Base-by-base conservation (phyloP, 2,888 invertebrate species). In the Drosophila rubida region DNA sequence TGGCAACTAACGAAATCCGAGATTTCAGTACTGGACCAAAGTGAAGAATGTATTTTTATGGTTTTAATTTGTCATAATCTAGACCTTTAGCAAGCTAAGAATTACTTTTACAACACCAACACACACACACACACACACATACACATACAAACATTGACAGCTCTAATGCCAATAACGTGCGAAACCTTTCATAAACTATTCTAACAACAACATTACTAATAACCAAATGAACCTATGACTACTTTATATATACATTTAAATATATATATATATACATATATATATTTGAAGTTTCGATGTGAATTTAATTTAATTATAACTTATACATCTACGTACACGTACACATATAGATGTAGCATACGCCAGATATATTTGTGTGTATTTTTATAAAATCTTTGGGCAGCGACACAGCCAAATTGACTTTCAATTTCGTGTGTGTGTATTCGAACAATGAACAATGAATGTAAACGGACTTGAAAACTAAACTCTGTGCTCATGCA, bases 11-110 rank as follows among this genome's bases (percentile, higher is more conserved):
- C 57, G 88, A 77, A 87, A 85, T 88, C 85, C 69, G 81, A 85
- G 85, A 85, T 85, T 88, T 85, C 87, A 75, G 69, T 72, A 88
- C 88, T 84, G 87, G 78, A 88, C 84, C 83, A 87, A 84, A 84
- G 80, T 83, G 69, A 82, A 75, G 63, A 82, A 86, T 80, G 78
- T 87, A 87, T 80, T 75, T 79, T 13, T 78, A 67, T 77, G 71
- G 54, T 73, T 76, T 76, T 78, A 79, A 82, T 62, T 69, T 76
- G 69, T 76, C 78, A 66, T 76, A 74, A 57, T 61, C 46, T 69
- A 73, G 49, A 5, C 37, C 37, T 48, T 22, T 57, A 77, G 54
- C 8, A 1, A 49, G 11, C 41, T 67, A 78, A 70, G 70, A 41
- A 57, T 58, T 73, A 54, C 59, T 63, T 69, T 59, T 55, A 54